Conservation (phyloP, 2,797 vertebrate genomes). For the Sparus aurata region DNA sequence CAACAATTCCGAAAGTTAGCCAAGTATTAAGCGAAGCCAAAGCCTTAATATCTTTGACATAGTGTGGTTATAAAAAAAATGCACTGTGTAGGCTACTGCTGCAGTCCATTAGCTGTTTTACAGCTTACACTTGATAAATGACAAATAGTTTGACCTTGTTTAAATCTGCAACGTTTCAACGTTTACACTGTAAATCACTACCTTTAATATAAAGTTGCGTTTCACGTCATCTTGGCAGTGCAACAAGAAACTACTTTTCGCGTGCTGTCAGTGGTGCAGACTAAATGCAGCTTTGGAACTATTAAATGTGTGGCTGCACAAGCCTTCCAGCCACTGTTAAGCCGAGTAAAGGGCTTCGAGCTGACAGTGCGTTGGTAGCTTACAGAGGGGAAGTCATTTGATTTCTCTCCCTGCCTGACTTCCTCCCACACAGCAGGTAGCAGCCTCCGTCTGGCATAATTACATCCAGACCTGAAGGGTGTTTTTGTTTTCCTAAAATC, state of each 20-base stretch:
- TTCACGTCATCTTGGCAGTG: constrained; percentile 24
- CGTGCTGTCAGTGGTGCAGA: not conserved
- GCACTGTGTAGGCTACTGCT: constrained; percentile 46
- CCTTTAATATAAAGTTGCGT: constrained; percentile 11
- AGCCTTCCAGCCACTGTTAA: constrained; percentile 7
- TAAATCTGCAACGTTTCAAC: constrained; percentile 17
- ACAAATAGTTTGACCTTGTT: constrained; percentile 26
- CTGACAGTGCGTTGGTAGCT: constrained; percentile 41
- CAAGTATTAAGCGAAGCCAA: constrained; percentile 57
- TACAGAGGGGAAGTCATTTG: constrained; percentile 69
- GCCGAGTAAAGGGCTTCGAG: constrained; percentile 24
- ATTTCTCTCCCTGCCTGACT: constrained; percentile 69
- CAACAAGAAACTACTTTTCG: not conserved
- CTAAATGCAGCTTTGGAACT: not conserved
- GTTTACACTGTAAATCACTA: constrained; percentile 26
- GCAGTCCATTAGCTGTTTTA: constrained; percentile 39
- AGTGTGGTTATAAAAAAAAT: constrained; percentile 49
- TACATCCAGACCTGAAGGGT: constrained; percentile 68
- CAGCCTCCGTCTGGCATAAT: constrained; percentile 70
- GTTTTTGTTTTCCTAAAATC: constrained; percentile 56
- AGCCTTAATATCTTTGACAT: constrained; percentile 69
- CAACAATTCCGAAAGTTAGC: constrained; percentile 57
- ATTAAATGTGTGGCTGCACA: constrained; percentile 16
- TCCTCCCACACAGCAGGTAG: constrained; percentile 80
- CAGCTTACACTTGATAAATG: constrained; percentile 29